Conservation (phyloP, 2,113 vertebrate species). For the Daubentonia madagascariensis region DNA sequence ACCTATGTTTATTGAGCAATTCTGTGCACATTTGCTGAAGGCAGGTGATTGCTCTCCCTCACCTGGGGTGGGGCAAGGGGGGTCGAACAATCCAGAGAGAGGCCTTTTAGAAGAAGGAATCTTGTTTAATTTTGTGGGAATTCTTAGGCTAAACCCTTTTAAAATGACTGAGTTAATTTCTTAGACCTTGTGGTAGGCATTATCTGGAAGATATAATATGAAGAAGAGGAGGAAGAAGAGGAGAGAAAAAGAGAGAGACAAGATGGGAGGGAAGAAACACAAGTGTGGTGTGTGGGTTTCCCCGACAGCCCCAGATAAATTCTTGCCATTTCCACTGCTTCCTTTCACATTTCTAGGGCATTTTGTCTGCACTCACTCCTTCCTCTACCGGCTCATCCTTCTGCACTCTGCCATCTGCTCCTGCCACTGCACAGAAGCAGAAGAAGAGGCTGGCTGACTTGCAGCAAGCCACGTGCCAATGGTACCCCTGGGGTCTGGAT, state of each 20-base stretch:
- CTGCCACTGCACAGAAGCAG: background rate
- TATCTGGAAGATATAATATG: background rate
- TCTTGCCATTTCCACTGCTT: background rate
- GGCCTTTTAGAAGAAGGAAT: background rate
- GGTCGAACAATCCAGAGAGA: background rate
- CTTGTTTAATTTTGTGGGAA: background rate
- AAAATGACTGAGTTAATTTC: background rate
- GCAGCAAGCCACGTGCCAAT: background rate
- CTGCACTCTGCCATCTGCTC: background rate
- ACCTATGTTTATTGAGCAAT: slow-evolving; percentile 14
- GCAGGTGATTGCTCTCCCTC: background rate
- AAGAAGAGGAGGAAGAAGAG: background rate
- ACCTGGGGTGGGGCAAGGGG: background rate
- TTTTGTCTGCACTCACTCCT: background rate
- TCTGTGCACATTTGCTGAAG: background rate
- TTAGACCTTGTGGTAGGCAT: background rate
- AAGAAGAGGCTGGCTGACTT: background rate
- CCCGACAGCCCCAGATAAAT: background rate
- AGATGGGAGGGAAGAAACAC: background rate
- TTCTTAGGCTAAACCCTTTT: background rate
- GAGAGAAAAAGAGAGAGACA: background rate
- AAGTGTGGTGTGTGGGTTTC: too few relatives aligned
- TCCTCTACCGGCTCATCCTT: background rate
- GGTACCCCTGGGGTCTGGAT: fast-evolving
- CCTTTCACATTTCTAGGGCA: background rate